Conservation (phyloP, 2,797 vertebrate species). For the Eidolon dupreanum region DNA sequence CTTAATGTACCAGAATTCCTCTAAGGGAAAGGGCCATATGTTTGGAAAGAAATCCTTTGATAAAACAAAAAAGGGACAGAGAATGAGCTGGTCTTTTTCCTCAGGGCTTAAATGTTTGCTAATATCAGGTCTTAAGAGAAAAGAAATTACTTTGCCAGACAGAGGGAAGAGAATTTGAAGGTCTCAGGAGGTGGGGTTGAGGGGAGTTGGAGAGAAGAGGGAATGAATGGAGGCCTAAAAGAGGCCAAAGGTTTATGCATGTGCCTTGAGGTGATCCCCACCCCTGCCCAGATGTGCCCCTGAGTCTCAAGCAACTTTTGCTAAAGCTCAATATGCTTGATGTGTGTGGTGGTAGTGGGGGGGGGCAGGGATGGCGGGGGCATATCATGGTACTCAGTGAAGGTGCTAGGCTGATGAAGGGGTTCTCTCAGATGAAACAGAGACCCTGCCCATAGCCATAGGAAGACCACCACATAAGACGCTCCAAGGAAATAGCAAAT, state of each 20-base stretch:
- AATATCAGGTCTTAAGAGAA: not conserved
- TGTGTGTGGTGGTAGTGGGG: too few relatives aligned
- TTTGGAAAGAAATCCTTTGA: not conserved
- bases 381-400: not conserved
- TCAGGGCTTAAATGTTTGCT: not conserved
- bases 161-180: not conserved
- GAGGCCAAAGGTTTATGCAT: not conserved
- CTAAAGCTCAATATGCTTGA: not conserved
- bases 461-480: not conserved
- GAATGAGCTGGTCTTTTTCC: not conserved
- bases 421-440: not conserved
- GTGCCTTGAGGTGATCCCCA: not conserved
- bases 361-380: rapidly evolving
- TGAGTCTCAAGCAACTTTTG: not conserved
- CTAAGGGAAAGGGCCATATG: not conserved
- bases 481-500: not conserved
- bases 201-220: not conserved
- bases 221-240: not conserved
- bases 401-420: not conserved
- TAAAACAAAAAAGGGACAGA: not conserved
- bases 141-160: not conserved
- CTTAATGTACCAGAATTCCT: not conserved
- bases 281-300: not conserved
- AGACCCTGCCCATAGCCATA: not conserved
- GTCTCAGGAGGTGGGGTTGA: not conserved